Percentiles rank a stretch among this genome's conserved stretches.
These are phyloP conservation scores for Dermolepida albohirtum DNA, from an alignment of 2,888 invertebrate genomes.

Conservation along the genomic window DNA sequence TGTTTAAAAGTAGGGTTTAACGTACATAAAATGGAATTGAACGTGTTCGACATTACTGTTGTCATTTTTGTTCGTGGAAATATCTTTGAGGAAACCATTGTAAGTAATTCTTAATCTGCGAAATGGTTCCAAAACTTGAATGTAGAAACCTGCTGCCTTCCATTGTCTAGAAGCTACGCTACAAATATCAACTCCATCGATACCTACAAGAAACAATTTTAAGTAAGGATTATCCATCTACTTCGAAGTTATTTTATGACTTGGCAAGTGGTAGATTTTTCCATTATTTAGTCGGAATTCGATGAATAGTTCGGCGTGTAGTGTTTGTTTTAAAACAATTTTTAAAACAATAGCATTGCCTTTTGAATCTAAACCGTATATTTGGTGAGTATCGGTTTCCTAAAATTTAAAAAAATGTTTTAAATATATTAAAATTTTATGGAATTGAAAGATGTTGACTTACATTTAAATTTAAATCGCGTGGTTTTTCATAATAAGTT, in stretches of 20 bases:
- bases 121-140: slow-evolving; percentile 73
- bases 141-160: slow-evolving; percentile 71
- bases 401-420: neutral
- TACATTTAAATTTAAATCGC: slow-evolving; percentile 4
- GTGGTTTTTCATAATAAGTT: slow-evolving; percentile 14
- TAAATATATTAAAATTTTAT: too few species aligned
- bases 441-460: neutral
- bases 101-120: slow-evolving; percentile 73
- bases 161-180: slow-evolving; percentile 66
- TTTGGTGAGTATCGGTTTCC: slow-evolving; percentile 27
- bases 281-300: slow-evolving; percentile 32
- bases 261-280: slow-evolving; percentile 30
- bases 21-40: slow-evolving; percentile 73
- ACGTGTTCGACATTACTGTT: slow-evolving; percentile 60
- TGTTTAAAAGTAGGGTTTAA: neutral
- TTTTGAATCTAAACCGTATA: slow-evolving; percentile 34
- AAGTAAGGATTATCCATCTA: neutral
- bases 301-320: slow-evolving; percentile 22
- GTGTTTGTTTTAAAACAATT: slow-evolving; percentile 22
- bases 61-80: neutral
- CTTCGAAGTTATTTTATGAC: slow-evolving; percentile 3
- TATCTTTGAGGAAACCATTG: slow-evolving; percentile 72
- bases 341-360: slow-evolving; percentile 33
- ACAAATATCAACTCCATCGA: slow-evolving; percentile 54
- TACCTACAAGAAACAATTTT: slow-evolving; percentile 56